Percentiles rank a stretch among this genome's conserved stretches.
Evolutionary conservation across 1,140 invertebrate genomes (phyloP).

Genomic region (Euglossa dilemma): DNA sequence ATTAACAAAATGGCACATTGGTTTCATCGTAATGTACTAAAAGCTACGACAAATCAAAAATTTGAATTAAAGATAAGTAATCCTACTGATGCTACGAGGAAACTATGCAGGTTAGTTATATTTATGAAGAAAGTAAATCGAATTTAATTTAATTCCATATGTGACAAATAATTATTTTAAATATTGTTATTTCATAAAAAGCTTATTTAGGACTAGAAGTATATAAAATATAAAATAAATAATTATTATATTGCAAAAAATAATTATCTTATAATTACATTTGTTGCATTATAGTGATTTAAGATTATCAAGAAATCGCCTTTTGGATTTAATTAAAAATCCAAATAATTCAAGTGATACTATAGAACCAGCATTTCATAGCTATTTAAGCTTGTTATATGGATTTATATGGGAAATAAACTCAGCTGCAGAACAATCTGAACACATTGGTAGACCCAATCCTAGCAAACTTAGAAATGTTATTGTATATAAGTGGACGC

Average conservation of each 20-base stretch:
- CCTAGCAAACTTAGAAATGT: constrained; percentile 85
- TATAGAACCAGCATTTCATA: constrained; percentile 84
- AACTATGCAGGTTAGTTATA: constrained; percentile 76
- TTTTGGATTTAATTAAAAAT: constrained; percentile 85
- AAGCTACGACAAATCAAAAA: constrained; percentile 85
- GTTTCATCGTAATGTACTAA: constrained; percentile 89
- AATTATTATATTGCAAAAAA: not conserved
- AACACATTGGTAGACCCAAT: constrained; percentile 76
- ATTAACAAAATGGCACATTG: constrained; percentile 86
- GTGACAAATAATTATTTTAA: not conserved
- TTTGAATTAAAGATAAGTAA: constrained; percentile 85
- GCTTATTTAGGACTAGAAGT: not conserved
- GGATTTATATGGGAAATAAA: constrained; percentile 84
- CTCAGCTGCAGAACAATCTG: constrained; percentile 68
- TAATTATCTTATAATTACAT: not conserved
- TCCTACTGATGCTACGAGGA: constrained; percentile 75
- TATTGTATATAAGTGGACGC: constrained; percentile 86
- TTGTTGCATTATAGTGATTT: constrained; percentile 83
- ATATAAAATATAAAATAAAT: not conserved
- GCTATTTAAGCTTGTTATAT: constrained; percentile 85
- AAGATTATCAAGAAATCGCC: constrained; percentile 81
- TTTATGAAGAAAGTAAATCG: constrained; percentile 11
- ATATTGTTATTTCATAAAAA: not conserved
- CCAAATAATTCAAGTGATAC: constrained; percentile 84
- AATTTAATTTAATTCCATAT: not conserved